Evolutionary conservation across 2,888 invertebrate species (phyloP).

Genomic region (Teleogryllus oceanicus): DNA sequence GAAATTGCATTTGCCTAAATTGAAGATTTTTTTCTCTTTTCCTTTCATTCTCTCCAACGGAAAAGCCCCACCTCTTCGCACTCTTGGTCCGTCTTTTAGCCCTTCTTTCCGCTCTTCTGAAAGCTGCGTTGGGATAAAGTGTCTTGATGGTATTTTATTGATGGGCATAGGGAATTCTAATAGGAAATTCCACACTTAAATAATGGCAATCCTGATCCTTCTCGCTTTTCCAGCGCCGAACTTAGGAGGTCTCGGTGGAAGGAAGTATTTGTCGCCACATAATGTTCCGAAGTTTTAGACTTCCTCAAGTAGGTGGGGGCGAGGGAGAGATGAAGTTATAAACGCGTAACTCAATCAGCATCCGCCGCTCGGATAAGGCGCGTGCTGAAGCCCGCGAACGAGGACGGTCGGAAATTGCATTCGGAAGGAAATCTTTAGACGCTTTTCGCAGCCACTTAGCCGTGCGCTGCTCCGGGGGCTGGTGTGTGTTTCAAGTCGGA

Average conservation of each 20-base stretch:
- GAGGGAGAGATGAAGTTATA: constrained; percentile 5
- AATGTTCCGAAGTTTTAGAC: constrained; percentile 7
- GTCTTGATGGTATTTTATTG: constrained; percentile 28
- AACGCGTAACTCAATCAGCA: constrained; percentile 18
- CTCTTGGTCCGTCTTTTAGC: neutral
- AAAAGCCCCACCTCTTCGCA: neutral
- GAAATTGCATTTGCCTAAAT: constrained; percentile 31
- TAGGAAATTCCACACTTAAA: constrained; percentile 28
- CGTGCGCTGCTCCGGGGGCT: too few species aligned
- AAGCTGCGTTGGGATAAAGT: constrained; percentile 20
- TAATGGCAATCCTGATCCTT: neutral
- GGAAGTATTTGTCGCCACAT: constrained; percentile 11
- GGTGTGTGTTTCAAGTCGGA: too few species aligned
- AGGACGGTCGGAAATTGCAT: neutral
- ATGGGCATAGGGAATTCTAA: constrained; percentile 30
- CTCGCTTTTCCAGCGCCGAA: neutral
- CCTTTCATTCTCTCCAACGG: constrained; percentile 20
- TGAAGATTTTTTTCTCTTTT: constrained; percentile 24
- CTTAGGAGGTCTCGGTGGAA: neutral
- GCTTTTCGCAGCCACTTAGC: neutral
- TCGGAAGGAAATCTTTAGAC: constrained; percentile 9
- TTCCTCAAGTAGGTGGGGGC: constrained; percentile 5
- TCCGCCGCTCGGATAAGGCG: neutral
- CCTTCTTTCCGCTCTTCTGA: constrained; percentile 10
- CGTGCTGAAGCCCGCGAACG: neutral